These are phyloP conservation scores for Poeciliopsis turneri DNA, from an alignment of 2,797 vertebrate genomes.

Conservation along the genomic window DNA sequence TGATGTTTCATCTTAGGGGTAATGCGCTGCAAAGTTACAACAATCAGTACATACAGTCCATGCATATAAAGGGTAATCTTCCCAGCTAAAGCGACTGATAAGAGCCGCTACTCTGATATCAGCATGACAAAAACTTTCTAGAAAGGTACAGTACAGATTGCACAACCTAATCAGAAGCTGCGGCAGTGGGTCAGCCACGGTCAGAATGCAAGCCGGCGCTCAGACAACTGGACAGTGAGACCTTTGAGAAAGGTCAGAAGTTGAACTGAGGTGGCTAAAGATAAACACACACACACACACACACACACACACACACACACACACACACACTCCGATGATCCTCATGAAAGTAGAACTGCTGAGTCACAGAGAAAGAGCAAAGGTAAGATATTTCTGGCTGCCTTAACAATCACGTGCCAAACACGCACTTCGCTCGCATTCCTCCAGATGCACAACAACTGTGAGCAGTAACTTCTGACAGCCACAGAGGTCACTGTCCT, in stretches of 20 bases:
- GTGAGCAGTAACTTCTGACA: conserved; percentile 8
- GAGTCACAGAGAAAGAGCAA: conserved; percentile 59
- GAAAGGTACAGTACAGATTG: background rate
- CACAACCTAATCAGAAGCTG: conserved; percentile 40
- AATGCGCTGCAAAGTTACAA: conserved; percentile 13
- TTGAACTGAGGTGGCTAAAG: conserved; percentile 67
- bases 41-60: conserved; percentile 38
- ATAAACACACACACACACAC: conserved; percentile 52
- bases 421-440: background rate
- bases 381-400: conserved; percentile 50
- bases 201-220: conserved; percentile 30
- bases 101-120: conserved; percentile 8
- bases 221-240: conserved; percentile 68
- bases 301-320: conserved; percentile 11
- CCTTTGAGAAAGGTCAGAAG: conserved; percentile 73
- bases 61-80: conserved; percentile 41
- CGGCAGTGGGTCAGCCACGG: conserved; percentile 35
- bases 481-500: conserved; percentile 34
- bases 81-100: conserved; percentile 38
- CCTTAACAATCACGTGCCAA: conserved; percentile 24
- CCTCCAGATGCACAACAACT: background rate
- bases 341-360: conserved; percentile 36
- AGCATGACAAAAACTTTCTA: conserved; percentile 4
- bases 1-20: conserved; percentile 17
- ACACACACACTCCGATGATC: conserved; percentile 9